Percentiles rank a stretch among this genome's conserved stretches.
phyloP scores from a whole-genome alignment of 2,797 vertebrate genomes.

The Echiichthys vipera region DNA sequence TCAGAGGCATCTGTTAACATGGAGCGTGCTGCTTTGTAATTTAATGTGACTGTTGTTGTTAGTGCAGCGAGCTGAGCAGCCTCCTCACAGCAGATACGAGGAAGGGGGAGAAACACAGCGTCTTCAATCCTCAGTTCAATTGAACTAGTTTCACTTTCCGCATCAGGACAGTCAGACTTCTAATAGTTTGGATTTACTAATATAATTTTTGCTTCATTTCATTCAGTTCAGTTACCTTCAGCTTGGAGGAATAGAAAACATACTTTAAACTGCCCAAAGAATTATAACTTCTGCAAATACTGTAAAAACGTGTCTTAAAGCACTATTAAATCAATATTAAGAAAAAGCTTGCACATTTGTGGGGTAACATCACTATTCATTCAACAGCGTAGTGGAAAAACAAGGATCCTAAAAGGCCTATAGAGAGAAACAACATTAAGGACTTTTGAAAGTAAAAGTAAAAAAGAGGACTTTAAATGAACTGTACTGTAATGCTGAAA shows the following conservation, averaged over 20 bases:
- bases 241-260: neutral
- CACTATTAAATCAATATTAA: neutral
- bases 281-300: neutral
- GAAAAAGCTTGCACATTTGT: neutral
- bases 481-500: no score
- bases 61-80: slow-evolving; percentile 37
- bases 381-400: neutral
- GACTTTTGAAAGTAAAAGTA: neutral
- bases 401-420: neutral
- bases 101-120: neutral
- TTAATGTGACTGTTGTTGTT: slow-evolving; percentile 59
- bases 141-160: slow-evolving; percentile 22
- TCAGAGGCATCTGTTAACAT: slow-evolving; percentile 65
- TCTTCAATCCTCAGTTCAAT: neutral
- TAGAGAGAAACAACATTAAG: neutral
- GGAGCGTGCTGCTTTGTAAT: slow-evolving; percentile 50
- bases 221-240: neutral
- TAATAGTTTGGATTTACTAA: neutral
- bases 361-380: neutral
- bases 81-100: slow-evolving; percentile 15
- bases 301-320: neutral
- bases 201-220: neutral
- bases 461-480: neutral
- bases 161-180: slow-evolving; percentile 11
- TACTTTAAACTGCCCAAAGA: neutral